A percentile compares a stretch with the other conserved stretches of the same genome.
These are phyloP conservation scores for Gallirallus australis DNA, from an alignment of 2,797 vertebrate genomes.

Conservation along the genomic window DNA sequence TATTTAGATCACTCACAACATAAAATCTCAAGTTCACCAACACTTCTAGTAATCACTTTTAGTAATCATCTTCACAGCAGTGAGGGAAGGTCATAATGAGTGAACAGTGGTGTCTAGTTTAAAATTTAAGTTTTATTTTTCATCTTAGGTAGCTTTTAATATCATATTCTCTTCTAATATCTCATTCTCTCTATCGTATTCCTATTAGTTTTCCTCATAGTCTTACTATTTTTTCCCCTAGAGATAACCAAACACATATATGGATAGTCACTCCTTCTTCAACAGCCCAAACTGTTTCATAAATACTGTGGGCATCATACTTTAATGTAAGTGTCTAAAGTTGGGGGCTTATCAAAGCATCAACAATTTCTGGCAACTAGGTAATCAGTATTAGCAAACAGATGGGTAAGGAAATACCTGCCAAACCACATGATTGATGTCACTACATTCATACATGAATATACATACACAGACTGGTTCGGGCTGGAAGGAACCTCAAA, in stretches of 20 bases:
- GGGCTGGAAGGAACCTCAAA: too few species aligned
- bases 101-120: neutral
- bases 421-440: rapidly evolving
- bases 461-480: too few species aligned
- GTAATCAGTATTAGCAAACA: neutral
- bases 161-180: too few species aligned
- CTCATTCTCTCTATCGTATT: too few species aligned
- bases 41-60: neutral
- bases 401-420: too few species aligned
- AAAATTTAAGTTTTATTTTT: neutral
- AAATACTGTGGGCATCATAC: rapidly evolving
- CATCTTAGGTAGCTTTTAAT: neutral
- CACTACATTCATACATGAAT: rapidly evolving
- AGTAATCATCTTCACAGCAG: too few species aligned
- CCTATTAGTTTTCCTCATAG: rapidly evolving
- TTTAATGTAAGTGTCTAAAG: rapidly evolving
- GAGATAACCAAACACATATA: rapidly evolving
- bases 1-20: neutral
- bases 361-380: rapidly evolving
- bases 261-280: rapidly evolving
- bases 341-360: neutral
- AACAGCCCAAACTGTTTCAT: neutral
- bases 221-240: neutral
- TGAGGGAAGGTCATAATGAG: neutral
- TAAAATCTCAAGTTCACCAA: neutral